These are phyloP conservation scores for Drosophila lini DNA, from an alignment of 1,140 invertebrate genomes.

Conservation along the genomic window DNA sequence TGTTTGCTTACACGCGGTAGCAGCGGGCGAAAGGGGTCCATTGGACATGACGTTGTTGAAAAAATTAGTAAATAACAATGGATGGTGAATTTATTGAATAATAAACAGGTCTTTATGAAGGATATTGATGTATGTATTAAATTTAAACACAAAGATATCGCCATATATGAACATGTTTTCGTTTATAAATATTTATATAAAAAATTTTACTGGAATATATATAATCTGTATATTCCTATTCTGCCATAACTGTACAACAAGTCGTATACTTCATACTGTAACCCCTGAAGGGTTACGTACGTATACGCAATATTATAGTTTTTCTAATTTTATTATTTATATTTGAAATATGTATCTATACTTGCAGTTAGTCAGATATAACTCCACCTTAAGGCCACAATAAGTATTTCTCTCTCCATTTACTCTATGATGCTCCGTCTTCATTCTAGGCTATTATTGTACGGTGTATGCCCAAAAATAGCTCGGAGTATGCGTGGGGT, in stretches of 20 bases:
- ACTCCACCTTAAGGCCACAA: background rate
- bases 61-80: conserved; percentile 3
- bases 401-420: background rate
- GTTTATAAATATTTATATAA: background rate
- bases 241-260: too few species aligned
- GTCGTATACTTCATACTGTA: background rate
- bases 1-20: conserved; percentile 16
- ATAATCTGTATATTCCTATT: too few species aligned
- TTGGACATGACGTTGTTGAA: background rate
- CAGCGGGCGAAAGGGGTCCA: background rate
- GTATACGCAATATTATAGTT: background rate
- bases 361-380: background rate
- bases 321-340: background rate
- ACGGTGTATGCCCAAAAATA: conserved; percentile 54
- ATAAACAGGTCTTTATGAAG: background rate
- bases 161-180: background rate
- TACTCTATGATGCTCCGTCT: conserved; percentile 4
- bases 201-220: background rate
- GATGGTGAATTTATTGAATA: background rate
- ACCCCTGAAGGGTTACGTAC: too few species aligned
- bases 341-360: background rate
- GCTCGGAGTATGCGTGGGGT: conserved; percentile 28
- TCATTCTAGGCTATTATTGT: conserved; percentile 45
- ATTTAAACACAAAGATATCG: background rate
- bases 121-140: background rate